These are phyloP conservation scores for Drosophila engyochracea DNA, from an alignment of 2,888 invertebrate genomes.

Conservation along the genomic window DNA sequence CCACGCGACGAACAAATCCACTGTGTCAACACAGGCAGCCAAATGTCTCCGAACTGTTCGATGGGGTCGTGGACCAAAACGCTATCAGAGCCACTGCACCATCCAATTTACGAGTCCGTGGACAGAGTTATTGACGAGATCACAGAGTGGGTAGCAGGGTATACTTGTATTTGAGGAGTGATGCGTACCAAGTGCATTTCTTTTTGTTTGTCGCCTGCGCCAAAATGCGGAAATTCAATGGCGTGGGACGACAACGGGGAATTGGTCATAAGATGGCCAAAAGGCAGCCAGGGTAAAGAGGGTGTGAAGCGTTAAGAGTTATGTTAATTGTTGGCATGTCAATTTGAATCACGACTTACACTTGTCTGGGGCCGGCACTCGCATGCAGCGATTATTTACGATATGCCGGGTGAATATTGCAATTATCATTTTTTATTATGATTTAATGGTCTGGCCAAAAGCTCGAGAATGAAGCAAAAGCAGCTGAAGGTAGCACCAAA, in stretches of 20 bases:
- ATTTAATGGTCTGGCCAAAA: constrained; percentile 70
- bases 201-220: constrained; percentile 19
- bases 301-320: constrained; percentile 57
- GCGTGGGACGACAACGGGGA: constrained; percentile 57
- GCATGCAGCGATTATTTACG: constrained; percentile 76
- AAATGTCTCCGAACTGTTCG: constrained; percentile 61
- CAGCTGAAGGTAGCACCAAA: constrained; percentile 10
- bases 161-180: neutral
- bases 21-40: constrained; percentile 39
- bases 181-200: constrained; percentile 52
- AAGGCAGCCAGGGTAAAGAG: no score
- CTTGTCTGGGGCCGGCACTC: constrained; percentile 70
- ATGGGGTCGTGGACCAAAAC: constrained; percentile 42
- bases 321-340: constrained; percentile 82
- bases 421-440: constrained; percentile 84
- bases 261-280: constrained; percentile 11
- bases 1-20: constrained; percentile 54
- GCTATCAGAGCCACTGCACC: constrained; percentile 48
- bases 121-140: constrained; percentile 66
- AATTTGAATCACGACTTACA: constrained; percentile 84
- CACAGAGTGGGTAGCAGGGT: neutral
- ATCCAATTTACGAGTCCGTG: constrained; percentile 63
- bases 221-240: constrained; percentile 73
- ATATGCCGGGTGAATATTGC: constrained; percentile 81
- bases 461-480: constrained; percentile 19